Evolutionary conservation across 2,113 vertebrate genomes (phyloP).

Genomic region (Canis aureus): DNA sequence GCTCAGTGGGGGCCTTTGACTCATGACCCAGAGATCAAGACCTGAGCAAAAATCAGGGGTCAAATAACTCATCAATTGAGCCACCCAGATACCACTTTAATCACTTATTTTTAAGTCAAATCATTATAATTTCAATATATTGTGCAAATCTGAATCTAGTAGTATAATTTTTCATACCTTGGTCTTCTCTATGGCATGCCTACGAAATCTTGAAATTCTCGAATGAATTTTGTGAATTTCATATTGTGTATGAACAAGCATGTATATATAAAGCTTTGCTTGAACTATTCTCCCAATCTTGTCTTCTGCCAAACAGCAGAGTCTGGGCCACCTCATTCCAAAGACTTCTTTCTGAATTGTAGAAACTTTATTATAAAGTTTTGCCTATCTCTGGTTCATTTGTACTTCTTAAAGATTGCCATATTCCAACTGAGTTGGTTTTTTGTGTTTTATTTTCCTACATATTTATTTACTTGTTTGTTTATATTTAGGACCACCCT

Average conservation of each 20-base stretch:
- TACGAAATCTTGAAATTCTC: neutral
- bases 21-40: neutral
- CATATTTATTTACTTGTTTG: neutral
- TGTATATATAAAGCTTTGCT: neutral
- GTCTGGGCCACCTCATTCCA: neutral
- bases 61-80: neutral
- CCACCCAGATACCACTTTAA: neutral
- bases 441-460: neutral
- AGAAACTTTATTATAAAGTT: neutral
- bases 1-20: neutral
- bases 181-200: neutral
- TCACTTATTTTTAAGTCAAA: neutral
- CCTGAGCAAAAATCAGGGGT: neutral
- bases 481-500: neutral
- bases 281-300: neutral
- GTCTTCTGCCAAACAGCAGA: neutral
- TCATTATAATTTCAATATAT: neutral
- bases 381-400: neutral
- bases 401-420: neutral
- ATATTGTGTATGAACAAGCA: neutral
- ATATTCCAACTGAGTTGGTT: neutral
- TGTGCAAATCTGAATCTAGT: neutral
- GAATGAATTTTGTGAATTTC: neutral
- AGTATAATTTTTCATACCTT: neutral
- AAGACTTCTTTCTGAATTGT: fast-evolving